Evolutionary conservation across 2,113 vertebrate species (phyloP).

Genomic region (Lophura nycthemera): DNA sequence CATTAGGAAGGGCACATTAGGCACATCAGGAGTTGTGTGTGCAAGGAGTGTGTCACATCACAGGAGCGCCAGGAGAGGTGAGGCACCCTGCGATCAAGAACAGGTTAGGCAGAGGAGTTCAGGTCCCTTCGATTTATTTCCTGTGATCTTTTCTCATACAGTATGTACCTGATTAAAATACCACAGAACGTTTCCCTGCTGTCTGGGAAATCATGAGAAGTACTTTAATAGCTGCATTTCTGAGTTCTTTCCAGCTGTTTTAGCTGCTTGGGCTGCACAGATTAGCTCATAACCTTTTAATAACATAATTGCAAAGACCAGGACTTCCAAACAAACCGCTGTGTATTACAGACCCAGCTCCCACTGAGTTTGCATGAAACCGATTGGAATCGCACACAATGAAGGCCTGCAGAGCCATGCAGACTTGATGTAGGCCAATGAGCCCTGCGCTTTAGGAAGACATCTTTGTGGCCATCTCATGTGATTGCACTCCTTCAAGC

Average conservation of each 20-base stretch:
- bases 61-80: not conserved
- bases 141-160: not conserved
- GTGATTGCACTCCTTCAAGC: not conserved
- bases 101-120: not conserved
- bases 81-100: not conserved
- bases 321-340: not conserved
- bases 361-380: not conserved
- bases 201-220: not conserved
- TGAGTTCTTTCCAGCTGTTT: not conserved
- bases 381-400: not conserved
- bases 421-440: not conserved
- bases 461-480: accelerated
- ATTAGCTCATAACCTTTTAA: not conserved
- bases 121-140: not conserved
- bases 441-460: not conserved
- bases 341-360: not conserved
- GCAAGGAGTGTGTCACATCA: not conserved
- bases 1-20: not conserved
- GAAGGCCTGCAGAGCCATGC: not conserved
- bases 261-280: not conserved
- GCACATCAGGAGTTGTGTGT: not conserved
- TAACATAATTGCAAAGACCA: not conserved
- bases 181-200: not conserved
- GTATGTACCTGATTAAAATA: not conserved
- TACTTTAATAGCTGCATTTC: not conserved